Evolutionary conservation across 2,888 invertebrate species (phyloP), one percentile per base, ranked within the genome.

Genomic region (Morpho deidamia): DNA sequence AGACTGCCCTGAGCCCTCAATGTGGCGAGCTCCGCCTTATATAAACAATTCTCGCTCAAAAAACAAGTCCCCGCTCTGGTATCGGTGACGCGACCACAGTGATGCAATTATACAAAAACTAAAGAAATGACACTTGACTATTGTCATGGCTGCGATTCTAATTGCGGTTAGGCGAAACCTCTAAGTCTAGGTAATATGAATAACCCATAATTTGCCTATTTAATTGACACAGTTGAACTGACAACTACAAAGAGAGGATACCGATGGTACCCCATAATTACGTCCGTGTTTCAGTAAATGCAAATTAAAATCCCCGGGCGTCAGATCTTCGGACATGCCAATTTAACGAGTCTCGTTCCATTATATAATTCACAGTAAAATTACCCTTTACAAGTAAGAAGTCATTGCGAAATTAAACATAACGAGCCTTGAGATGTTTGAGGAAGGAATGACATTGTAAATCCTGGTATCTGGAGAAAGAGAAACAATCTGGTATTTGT

Each of bases 281-380:
- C 41, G 46, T 10, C 33, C 32, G 37, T 38, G 45, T 39, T 40
- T 43, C 39, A 46, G 23, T 41, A 47, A 43, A 53, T 48, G 56
- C 59, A 56, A 59, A 56, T 56, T 53, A 56, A 53, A 53, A 52
- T 44, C 59, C 56, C 35, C 39, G 23, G 53, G 56, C 56, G 10
- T 51, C 8, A 11, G 45, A 46, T 38, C 37, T 44, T 44, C 32
- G 38, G 47, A 45, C 48, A 33, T n/a, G 32, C 56, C 43, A 56
- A 56, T 59, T 59, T 56, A 49, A 51, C 34, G 42, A 50, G 33
- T 41, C 51, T 47, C 48, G 51, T 57, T 54, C 48, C 34, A 48
- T 41, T 34, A 33, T 46, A 37, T 23, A 45, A 38, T 38, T 44
- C 12, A 14, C 37, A 37, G 7, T 37, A 5, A 14, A 45, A 45